A percentile compares a stretch with the other conserved stretches of the same genome.
Evolutionary conservation across 2,113 vertebrate genomes (phyloP).

Genomic region (Corythoichthys haematopterus): DNA sequence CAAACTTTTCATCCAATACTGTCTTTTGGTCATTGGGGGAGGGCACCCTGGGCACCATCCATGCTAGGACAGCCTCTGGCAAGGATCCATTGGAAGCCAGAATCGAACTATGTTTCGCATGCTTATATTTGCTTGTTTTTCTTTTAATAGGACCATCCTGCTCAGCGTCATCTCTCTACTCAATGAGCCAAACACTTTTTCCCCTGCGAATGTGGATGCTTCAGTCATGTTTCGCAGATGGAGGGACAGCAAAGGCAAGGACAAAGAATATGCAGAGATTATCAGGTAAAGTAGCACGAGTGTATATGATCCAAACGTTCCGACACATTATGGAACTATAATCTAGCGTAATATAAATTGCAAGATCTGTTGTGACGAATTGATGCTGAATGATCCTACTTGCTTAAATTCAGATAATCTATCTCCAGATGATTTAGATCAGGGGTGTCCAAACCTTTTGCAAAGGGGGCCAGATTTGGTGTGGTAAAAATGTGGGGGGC

Average conservation of each 20-base stretch:
- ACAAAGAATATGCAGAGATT: conserved; percentile 96
- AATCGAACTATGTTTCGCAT: not conserved
- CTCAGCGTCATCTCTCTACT: conserved; percentile 97
- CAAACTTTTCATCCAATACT: too few species aligned
- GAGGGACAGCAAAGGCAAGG: conserved; percentile 99
- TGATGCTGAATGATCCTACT: too few species aligned
- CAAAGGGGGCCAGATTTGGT: too few species aligned
- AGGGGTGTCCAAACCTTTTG: too few species aligned
- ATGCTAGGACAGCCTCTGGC: not conserved
- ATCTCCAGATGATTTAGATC: too few species aligned
- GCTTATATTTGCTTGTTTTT: conserved; percentile 6
- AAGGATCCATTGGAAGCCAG: not conserved
- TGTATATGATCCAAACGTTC: not conserved
- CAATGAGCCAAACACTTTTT: conserved; percentile 98
- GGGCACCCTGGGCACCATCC: too few species aligned
- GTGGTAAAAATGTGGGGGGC: too few species aligned
- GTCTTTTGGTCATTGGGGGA: too few species aligned
- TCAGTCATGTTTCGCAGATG: conserved; percentile 99
- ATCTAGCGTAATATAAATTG: not conserved
- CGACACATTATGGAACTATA: not conserved
- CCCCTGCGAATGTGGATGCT: conserved; percentile 93
- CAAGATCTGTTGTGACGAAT: not conserved
- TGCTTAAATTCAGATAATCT: too few species aligned
- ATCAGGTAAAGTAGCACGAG: conserved; percentile 77
- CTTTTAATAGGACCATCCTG: conserved; percentile 71